Evolutionary conservation across 2,888 invertebrate genomes (phyloP).

Genomic region (Cerceris ruficornis): DNA sequence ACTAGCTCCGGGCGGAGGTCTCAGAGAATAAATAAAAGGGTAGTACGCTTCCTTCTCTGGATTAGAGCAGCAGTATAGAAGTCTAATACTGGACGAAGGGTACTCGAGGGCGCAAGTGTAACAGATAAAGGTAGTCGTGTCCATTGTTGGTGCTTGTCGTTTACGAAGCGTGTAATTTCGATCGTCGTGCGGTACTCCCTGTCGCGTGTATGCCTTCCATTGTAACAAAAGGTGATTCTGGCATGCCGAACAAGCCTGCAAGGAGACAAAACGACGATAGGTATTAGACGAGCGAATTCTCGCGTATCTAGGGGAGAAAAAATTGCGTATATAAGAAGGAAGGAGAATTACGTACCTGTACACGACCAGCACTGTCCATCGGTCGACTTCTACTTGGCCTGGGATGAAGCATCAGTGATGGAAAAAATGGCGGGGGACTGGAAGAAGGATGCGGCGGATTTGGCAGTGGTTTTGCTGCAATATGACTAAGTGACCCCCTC

Average conservation of each 20-base stretch:
- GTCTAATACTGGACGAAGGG: constrained; percentile 90
- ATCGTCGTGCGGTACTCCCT: constrained; percentile 89
- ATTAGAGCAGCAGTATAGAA: constrained; percentile 93
- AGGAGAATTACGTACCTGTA: constrained; percentile 77
- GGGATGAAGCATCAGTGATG: constrained; percentile 88
- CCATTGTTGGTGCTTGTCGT: constrained; percentile 86
- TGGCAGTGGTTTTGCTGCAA: constrained; percentile 84
- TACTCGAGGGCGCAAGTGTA: constrained; percentile 94
- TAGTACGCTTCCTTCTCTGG: constrained; percentile 94
- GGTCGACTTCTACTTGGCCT: constrained; percentile 93
- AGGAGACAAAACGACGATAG: constrained; percentile 9
- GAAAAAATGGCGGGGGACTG: constrained; percentile 86
- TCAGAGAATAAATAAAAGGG: constrained; percentile 92
- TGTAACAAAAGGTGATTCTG: constrained; percentile 93
- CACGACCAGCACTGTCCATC: constrained; percentile 90
- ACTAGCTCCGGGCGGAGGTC: constrained; percentile 92
- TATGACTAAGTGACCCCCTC: constrained; percentile 90
- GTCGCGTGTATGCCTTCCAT: constrained; percentile 90
- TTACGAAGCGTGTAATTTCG: constrained; percentile 92
- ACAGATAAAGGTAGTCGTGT: constrained; percentile 91
- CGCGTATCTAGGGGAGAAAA: background rate
- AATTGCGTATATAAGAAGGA: background rate
- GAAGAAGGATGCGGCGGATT: constrained; percentile 78
- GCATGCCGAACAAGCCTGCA: constrained; percentile 92
- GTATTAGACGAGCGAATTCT: no score